Conservation (phyloP, 2,113 vertebrate genomes). For the Peucedramus taeniatus region DNA sequence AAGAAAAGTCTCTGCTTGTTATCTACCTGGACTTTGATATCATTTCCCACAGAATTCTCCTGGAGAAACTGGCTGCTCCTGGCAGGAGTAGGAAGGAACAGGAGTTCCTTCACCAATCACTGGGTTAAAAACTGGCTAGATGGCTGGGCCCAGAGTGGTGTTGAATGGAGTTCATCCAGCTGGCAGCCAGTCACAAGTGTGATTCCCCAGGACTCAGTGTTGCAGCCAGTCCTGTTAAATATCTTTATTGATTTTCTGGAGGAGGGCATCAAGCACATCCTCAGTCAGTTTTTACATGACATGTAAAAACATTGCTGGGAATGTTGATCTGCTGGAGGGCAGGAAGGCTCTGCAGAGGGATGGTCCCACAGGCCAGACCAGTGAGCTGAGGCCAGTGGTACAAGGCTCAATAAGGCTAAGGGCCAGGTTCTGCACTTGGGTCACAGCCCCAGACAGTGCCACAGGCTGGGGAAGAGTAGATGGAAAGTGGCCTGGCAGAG, state of each 20-base stretch:
- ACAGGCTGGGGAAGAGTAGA: background rate
- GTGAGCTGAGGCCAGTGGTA: background rate
- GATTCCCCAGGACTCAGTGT: background rate
- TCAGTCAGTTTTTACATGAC: background rate
- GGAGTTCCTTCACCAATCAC: background rate
- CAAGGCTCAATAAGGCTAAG: background rate
- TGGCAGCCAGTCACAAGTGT: background rate
- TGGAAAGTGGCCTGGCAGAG: background rate
- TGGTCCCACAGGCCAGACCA: background rate
- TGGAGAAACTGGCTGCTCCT: background rate
- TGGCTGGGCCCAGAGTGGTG: background rate
- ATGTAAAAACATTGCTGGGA: background rate
- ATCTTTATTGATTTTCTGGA: background rate
- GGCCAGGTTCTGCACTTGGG: rapidly evolving
- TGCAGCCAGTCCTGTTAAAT: background rate
- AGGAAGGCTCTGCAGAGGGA: background rate
- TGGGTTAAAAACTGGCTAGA: background rate
- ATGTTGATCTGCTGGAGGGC: background rate
- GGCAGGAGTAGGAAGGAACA: too few species aligned
- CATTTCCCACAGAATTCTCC: background rate
- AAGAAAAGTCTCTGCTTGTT: background rate
- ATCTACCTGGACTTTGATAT: background rate
- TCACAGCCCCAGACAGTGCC: rapidly evolving
- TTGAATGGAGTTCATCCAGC: background rate
- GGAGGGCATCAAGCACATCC: background rate